Evolutionary conservation across 2,797 vertebrate species (phyloP), one percentile per base, ranked within the genome.

Genomic region (Anomalospiza imberbis): DNA sequence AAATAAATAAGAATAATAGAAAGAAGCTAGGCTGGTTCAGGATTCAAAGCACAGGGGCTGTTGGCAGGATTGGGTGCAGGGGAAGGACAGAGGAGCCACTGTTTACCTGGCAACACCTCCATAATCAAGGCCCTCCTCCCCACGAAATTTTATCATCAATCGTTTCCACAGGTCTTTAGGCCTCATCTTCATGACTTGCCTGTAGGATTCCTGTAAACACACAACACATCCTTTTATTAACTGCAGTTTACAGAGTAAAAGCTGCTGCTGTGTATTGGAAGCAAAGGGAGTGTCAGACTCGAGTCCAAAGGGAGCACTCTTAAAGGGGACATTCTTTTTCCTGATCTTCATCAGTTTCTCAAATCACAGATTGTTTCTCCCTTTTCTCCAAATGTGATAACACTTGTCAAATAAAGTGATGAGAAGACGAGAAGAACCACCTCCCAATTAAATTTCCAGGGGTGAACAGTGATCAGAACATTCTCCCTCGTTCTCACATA

Each of bases 181-280:
- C 97, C 99, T 99, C 99, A 99, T 99, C 98, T 99, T 99, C 99
- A 99, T 99, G 97, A 99, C 99, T 96, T 99, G 99, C 81, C 99
- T 98, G 94, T 99, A 99, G 8, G 99, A 99, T 94, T 99, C 99
- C 99, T 99, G 95, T 54, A 94, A 97, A 94, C 74, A 97, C 55
- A 65, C 16, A 61, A 53, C 38, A 31, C 26, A 38, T 54, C 7
- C 16, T 89, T 68, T 72, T 44, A 93, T 71, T 68, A 44, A 87
- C 77, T 61, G 67, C 36, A 67, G 3, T 34, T 88, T 65, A 60
- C 28, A 71, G 63, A 57, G 29, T 8, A 68, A 58, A 42, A 95
- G 36, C 63, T 73, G 36, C 54, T 67, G 38, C 71, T 72, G 42
- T 25, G 65, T n/a, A 26, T 21, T 50, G 82, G 62, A 85, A 87